Evolutionary conservation across 2,888 invertebrate genomes (phyloP).

Genomic region (Axea sp.): DNA sequence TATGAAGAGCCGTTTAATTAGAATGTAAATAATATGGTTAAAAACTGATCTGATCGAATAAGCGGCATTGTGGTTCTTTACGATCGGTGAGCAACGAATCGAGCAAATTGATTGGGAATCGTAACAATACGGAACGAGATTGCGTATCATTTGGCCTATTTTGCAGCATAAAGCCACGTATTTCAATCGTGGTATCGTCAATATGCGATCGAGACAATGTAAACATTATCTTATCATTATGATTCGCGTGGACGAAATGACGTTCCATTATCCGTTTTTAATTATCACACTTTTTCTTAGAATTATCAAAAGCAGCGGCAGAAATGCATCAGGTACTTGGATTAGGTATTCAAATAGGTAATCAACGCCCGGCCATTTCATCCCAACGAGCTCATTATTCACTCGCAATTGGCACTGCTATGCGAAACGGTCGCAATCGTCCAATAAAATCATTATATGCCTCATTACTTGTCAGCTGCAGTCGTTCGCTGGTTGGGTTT

Average conservation of each 20-base stretch:
- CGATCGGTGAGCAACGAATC: background rate
- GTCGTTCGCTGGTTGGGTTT: constrained; percentile 43
- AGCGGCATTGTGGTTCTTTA: background rate
- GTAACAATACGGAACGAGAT: constrained; percentile 23
- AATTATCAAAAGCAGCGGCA: constrained; percentile 34
- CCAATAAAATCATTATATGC: constrained; percentile 73
- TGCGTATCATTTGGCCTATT: constrained; percentile 15
- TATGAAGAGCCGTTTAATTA: constrained; percentile 14
- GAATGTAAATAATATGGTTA: background rate
- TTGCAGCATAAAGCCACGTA: constrained; percentile 3
- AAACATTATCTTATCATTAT: constrained; percentile 30
- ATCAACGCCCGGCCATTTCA: constrained; percentile 50
- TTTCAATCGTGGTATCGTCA: constrained; percentile 8
- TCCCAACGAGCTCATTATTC: constrained; percentile 68
- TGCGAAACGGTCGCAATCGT: constrained; percentile 70
- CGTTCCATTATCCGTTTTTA: constrained; percentile 29
- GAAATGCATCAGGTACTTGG: constrained; percentile 33
- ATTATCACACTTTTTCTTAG: constrained; percentile 35
- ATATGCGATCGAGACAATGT: constrained; percentile 3
- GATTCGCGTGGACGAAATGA: constrained; percentile 8
- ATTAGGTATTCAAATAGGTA: constrained; percentile 50
- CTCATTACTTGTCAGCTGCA: constrained; percentile 71
- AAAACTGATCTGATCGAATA: background rate
- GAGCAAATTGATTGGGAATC: constrained; percentile 14
- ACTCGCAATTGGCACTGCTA: constrained; percentile 71